Conservation (phyloP, 2,888 invertebrate species). For the Frankliniella intonsa region DNA sequence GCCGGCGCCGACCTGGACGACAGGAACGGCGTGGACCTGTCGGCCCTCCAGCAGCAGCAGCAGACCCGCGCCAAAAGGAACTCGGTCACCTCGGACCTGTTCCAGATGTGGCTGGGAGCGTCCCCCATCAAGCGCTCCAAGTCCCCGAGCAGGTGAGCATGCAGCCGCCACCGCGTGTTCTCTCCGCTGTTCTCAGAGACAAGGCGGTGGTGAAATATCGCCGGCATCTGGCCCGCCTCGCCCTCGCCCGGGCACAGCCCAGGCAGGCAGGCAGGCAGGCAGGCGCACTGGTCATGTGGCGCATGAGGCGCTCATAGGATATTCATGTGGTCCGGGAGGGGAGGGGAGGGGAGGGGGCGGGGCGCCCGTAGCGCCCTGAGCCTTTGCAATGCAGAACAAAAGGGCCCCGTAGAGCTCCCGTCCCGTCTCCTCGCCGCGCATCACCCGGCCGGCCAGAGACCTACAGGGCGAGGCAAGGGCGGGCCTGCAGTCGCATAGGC, state of each 20-base stretch:
- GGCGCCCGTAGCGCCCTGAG: not conserved
- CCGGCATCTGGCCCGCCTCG: not conserved
- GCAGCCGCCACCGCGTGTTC: not conserved
- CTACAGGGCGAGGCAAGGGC: not conserved
- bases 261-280: not conserved
- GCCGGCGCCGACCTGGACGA: conserved; percentile 60
- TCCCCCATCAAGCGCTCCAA: conserved; percentile 63
- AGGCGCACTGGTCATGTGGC: not conserved
- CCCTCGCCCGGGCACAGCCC: not conserved
- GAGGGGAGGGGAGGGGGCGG: not conserved
- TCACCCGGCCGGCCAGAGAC: not conserved
- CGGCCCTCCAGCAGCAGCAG: conserved; percentile 51
- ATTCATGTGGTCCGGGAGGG: not conserved
- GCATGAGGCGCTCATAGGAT: not conserved
- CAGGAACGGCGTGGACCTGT: conserved; percentile 67
- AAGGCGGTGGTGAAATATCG: not conserved
- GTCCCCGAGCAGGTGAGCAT: conserved; percentile 40
- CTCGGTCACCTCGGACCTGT: conserved; percentile 77
- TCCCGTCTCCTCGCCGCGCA: no score
- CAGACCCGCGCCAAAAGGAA: conserved; percentile 56
- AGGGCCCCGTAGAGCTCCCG: not conserved
- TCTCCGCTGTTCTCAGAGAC: not conserved
- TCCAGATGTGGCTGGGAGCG: conserved; percentile 77
- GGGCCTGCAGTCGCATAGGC: no score
- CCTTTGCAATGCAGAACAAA: not conserved